Evolutionary conservation across 2,113 vertebrate species (phyloP), one percentile per base, ranked within the genome.

Genomic region (Nansenia antarctica): DNA sequence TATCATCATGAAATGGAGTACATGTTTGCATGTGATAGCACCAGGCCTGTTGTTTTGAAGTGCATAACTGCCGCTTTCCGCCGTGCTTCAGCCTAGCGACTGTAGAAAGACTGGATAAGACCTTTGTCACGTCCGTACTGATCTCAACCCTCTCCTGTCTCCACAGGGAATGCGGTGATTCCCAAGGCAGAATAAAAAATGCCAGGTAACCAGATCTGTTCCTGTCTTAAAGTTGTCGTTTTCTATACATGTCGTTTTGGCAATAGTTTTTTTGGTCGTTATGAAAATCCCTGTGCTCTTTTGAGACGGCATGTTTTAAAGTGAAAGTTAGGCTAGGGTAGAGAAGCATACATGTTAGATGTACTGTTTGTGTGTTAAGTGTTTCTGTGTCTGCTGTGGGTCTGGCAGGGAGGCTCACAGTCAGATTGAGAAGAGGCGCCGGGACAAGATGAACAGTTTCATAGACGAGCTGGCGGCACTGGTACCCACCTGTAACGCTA

Each of bases 371-470:
- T 26, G 24, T 1, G 0, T 54, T 55, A 29, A 55, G 5, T 55
- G 20, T 22, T n/a, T 55, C 20, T 55, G 24, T 55, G 45, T 8
- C n/a, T 42, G 12, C 12, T 18, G 12, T 42, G 39, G 39, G 30
- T 53, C 49, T 31, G 12, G 0, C 88, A 99, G 98, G 91, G 97
- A 99, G 83, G 97, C 98, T 77, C 96, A 99, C 69, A 99, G 98
- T 76, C 98, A 99, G 85, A 99, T 99, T 4, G 98, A 99, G 86
- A 99, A 99, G 87, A 87, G 98, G n/a, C 94, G 97, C 15, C 85
- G 98, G 78, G 98, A 99, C 82, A 99, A 99, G 87, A 99, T 99
- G 98, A 99, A 99, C 92, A 98, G 98, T 69, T 99, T 98, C 79
- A 99, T 99, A 20, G 98, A 99, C 0, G 98, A 99, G 69, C 89